Base-by-base conservation (phyloP, 2,888 invertebrate species). In the Yponomeuta sedellus region DNA sequence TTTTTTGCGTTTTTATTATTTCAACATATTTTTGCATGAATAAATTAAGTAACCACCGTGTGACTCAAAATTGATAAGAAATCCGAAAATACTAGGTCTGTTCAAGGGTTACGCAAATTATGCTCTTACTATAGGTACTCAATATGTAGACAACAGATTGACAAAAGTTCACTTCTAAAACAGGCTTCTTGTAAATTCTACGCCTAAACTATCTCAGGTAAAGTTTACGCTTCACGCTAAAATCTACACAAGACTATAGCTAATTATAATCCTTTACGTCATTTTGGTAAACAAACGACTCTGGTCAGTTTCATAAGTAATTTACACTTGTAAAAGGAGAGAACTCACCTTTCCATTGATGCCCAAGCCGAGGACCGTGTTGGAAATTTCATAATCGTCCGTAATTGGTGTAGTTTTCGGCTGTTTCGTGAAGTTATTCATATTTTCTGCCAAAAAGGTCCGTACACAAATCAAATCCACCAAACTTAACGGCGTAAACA, bases 341-440 rank as follows among this genome's bases (percentile, higher is more conserved):
- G 69, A 70, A 76, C 83, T 76, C 73, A 92, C 92, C 94, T 99
- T 99, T 70, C 99, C 99, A 88, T 99, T 99, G 73, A 99, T 99
- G 12, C 99, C 99, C 70, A 99, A 93, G 61, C 99, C 99, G 69
- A 99, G 93, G 61, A 99, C 98, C 70, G 95, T 97, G 79, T 95
- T 96, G 52, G 97, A 97, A 77, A 99, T 97, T 81, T 96, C 95
- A 86, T 97, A 99, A 88, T 98, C 98, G 70, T 97, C 96, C 64
- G 95, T 95, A 72, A 98, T 96, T 62, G 96, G 95, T 66, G 95
- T 94, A 74, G 94, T 93, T 93, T 97, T 98, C 58, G 96, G 94
- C 68, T 80, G 79, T 81, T 85, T 87, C 56, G 81, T 73, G 70
- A 79, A 81, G 78, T 82, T 85, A 82, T 83, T 87, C 88, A 88